Evolutionary conservation across 2,113 vertebrate genomes (phyloP), one percentile per base, ranked within the genome.

Genomic region (Setophaga coronata): DNA sequence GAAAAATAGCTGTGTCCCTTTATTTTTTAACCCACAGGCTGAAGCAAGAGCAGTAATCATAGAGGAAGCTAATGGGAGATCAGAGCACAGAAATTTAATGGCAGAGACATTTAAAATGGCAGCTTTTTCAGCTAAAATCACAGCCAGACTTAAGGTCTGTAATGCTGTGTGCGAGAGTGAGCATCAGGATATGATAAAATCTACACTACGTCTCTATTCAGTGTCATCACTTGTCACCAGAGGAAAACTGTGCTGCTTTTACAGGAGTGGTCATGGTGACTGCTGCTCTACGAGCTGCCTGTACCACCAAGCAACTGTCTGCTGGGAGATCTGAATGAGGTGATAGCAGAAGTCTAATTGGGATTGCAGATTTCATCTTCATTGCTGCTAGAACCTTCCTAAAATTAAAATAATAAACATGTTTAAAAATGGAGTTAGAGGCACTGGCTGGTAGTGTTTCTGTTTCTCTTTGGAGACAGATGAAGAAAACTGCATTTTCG

Each of bases 1-100:
- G 26, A 73, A 93, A 85, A 90, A 88, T 76, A 77, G 38, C 18
- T 80, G 29, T 47, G 83, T 82, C 15, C 20, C 33, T 82, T 48
- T 21, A 48, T 70, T 80, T 47, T 90, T 76, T 82, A 73, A 33
- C 34, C 51, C 18, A 62, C 28, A 66, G 74, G 18, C 38, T 76
- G 28, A 10, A 95, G 19, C 40, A 85, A 72, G 12, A 76, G 18
- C 36, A 61, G 26, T 36, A 87, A 87, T 47, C 13, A 29, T 23
- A n/a, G 4, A 47, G 38, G 10, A 87, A 70, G 9, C 20, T 78
- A 50, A 93, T 31, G 25, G 28, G 34, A 65, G 18, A 79, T n/a
- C 19, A 79, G 57, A 25, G 18, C 33, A 72, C 8, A 69, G 51
- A 72, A 90, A 60, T 82, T 14, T 38, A 53, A 71, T 56, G 24